Conservation (phyloP, 64 coral and sea anemone species). For the Pocillopora damicornis region DNA sequence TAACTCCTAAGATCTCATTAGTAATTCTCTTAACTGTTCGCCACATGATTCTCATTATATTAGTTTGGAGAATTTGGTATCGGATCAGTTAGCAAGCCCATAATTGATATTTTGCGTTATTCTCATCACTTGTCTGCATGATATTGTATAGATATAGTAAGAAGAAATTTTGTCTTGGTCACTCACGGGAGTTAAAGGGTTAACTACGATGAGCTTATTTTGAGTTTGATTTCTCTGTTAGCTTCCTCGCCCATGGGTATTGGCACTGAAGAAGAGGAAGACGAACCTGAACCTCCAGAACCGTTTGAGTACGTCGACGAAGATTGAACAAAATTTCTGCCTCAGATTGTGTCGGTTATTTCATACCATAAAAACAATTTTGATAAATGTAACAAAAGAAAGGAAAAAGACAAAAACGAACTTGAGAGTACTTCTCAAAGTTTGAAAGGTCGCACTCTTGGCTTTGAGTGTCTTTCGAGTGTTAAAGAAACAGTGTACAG, state of each 20-base stretch:
- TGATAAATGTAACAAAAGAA: too few relatives aligned
- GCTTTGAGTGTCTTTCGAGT: not conserved
- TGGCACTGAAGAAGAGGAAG: conserved; percentile 89
- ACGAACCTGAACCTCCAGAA: conserved; percentile 93
- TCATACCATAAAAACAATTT: not conserved
- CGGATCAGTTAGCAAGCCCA: not conserved
- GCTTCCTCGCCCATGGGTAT: conserved; percentile 69
- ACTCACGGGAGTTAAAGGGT: too few relatives aligned
- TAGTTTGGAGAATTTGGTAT: too few relatives aligned
- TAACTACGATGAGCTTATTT: not conserved
- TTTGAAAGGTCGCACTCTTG: not conserved
- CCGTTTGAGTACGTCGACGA: conserved; percentile 95
- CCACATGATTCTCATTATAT: too few relatives aligned
- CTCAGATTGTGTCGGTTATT: not conserved
- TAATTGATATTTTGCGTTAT: not conserved
- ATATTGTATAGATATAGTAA: too few relatives aligned
- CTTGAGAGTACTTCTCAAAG: too few relatives aligned
- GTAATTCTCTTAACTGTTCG: too few relatives aligned
- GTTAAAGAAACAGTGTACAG: not conserved
- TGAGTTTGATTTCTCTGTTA: conserved; percentile 7
- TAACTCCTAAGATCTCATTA: too few relatives aligned
- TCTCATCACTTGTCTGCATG: too few relatives aligned
- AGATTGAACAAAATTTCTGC: conserved; percentile 41
- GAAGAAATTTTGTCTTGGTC: too few relatives aligned
- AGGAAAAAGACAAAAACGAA: too few relatives aligned